These are phyloP conservation scores for Ciconia maguari DNA, from an alignment of 2,113 vertebrate species.

Conservation along the genomic window DNA sequence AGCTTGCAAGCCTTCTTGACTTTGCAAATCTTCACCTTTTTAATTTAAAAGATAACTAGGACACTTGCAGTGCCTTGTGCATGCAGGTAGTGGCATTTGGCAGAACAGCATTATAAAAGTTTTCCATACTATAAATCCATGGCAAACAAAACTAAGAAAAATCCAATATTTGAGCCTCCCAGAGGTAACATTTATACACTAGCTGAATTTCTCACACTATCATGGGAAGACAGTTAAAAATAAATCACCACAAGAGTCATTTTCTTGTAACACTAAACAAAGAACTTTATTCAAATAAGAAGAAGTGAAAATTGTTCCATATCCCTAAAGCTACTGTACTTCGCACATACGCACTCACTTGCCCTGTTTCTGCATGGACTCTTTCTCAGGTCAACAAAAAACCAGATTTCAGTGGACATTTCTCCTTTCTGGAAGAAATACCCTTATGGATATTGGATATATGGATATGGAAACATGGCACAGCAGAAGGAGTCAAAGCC, in stretches of 20 bases:
- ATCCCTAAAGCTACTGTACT: background rate
- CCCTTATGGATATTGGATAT: background rate
- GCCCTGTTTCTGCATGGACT: background rate
- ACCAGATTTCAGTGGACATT: background rate
- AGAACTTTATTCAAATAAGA: background rate
- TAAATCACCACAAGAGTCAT: background rate
- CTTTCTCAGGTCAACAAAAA: background rate
- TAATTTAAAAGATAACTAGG: background rate
- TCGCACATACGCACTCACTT: rapidly evolving
- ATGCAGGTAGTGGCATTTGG: background rate
- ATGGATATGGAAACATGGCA: background rate
- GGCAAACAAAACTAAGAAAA: background rate
- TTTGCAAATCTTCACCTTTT: background rate
- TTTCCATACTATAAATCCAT: background rate
- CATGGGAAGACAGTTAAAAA: background rate
- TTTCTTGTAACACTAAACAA: background rate
- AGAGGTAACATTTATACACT: background rate
- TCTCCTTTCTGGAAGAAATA: background rate
- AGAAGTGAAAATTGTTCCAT: background rate
- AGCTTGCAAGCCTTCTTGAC: background rate
- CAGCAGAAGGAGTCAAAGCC: background rate
- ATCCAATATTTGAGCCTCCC: background rate
- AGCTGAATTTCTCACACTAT: background rate
- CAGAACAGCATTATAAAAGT: background rate
- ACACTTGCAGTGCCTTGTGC: background rate